Base-by-base conservation (phyloP, 2,113 vertebrate genomes). In the Siphamia tubifer region DNA sequence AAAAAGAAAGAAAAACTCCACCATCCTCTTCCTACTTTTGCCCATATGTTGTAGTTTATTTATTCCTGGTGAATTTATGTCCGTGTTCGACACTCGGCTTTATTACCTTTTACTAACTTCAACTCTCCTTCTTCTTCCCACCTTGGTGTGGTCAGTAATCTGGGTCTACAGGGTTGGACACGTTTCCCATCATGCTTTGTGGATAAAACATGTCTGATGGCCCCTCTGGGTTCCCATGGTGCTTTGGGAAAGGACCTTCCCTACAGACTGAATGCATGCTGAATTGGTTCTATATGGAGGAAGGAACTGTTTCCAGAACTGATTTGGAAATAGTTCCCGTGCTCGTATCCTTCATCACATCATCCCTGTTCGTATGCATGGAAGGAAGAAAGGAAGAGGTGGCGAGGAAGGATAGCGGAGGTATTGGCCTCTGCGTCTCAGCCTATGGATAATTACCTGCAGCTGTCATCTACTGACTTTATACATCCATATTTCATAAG, bases 401-500 rank as follows among this genome's bases (percentile, higher is more conserved):
- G 80, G 68, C 56, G 77, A 31, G 45, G 55, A 80, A 15, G 54
- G 32, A 47, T 23, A 21, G 30, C 78, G 65, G 81, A 82, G 76
- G 61, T 62, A 74, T 79, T 53, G 65, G 48, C 52, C 35, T 40
- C 45, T 40, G 35, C 51, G 35, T 48, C 66, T 43, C 44, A 57
- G 73, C 38, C 67, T 44, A 39, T 38, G 34, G 38, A 68, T 80
- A 85, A 87, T 87, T 76, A 82, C 72, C 76, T 76, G 68, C 84
- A 85, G 83, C 79, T 89, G 87, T 77, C 23, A 52, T 38, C 4
- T 6, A 62, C 45, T 19, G 44, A 49, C 81, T 82, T 77, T 51
- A 79, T 79, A 67, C 51, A 68, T 80, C 70, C 68, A 88, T 86
- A 81, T 87, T 88, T 91, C 86, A 90, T 68, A 82, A 65, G 45